phyloP scores from a whole-genome alignment of 1,140 invertebrate genomes.

The Drosophila nikananu region DNA sequence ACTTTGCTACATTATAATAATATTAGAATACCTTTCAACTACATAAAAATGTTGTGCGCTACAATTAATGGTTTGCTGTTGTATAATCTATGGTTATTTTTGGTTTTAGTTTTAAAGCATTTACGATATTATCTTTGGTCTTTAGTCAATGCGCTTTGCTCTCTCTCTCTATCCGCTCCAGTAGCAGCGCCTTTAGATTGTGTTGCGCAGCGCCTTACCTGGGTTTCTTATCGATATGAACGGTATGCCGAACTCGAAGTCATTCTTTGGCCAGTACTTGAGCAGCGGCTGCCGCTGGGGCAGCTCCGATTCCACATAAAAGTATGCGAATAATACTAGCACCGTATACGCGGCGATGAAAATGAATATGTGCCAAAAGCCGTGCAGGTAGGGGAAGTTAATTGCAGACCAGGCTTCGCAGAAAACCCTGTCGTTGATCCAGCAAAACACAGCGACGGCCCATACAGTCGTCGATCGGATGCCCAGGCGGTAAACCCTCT shows the following conservation, averaged over 20 bases:
- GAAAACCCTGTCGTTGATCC: constrained; percentile 92
- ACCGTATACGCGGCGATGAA: constrained; percentile 92
- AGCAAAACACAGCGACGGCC: constrained; percentile 90
- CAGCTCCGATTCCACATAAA: constrained; percentile 90
- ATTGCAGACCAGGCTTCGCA: constrained; percentile 91
- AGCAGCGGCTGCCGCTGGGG: constrained; percentile 90
- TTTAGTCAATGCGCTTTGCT: constrained; percentile 33
- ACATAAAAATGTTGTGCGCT: constrained; percentile 50
- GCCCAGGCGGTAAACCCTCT: constrained; percentile 89
- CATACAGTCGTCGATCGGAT: constrained; percentile 89
- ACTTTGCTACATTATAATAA: constrained; percentile 32
- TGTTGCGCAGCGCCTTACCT: constrained; percentile 70
- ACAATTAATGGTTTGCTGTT: constrained; percentile 25
- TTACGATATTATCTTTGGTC: constrained; percentile 39
- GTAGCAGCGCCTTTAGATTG: constrained; percentile 53
- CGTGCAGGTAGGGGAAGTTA: constrained; percentile 92
- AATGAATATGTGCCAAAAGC: constrained; percentile 92
- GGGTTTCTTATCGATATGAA: constrained; percentile 89
- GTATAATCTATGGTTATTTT: constrained; percentile 33
- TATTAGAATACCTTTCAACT: constrained; percentile 40
- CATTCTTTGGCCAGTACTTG: constrained; percentile 91
- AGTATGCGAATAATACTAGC: constrained; percentile 91
- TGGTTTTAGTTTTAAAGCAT: constrained; percentile 55
- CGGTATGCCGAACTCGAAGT: constrained; percentile 91
- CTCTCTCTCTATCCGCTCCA: constrained; percentile 13